phyloP scores from a whole-genome alignment of 2,888 invertebrate species.

The Zygaena filipendulae region DNA sequence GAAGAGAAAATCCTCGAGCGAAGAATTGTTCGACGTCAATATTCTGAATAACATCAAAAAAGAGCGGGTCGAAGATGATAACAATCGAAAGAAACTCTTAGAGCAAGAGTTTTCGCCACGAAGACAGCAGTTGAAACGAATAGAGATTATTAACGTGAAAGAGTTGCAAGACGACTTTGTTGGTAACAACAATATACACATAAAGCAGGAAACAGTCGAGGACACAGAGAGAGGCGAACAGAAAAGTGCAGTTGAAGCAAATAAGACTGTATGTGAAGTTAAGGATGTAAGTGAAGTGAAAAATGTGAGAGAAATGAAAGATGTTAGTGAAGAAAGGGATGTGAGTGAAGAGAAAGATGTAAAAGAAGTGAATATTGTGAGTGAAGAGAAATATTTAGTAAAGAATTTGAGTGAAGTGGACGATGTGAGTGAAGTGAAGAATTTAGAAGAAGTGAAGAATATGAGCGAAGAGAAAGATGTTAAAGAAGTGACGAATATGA shows the following conservation, averaged over 20 bases:
- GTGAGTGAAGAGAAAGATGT: too few species aligned
- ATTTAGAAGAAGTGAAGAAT: conserved; percentile 12
- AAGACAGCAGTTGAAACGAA: conserved; percentile 28
- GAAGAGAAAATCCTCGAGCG: conserved; percentile 31
- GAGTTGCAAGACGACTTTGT: conserved; percentile 57
- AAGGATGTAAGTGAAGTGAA: background rate
- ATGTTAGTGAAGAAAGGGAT: too few species aligned
- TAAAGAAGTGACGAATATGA: conserved; percentile 9
- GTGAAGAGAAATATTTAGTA: too few species aligned
- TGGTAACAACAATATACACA: conserved; percentile 39
- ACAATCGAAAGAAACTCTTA: conserved; percentile 20
- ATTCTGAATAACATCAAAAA: conserved; percentile 56
- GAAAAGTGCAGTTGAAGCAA: background rate
- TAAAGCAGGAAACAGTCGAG: conserved; percentile 39
- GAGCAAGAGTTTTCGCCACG: conserved; percentile 36
- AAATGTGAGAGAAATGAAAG: too few species aligned
- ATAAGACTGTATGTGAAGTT: background rate
- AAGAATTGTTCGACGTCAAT: conserved; percentile 48
- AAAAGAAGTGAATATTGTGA: conserved; percentile 4
- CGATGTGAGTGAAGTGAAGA: conserved; percentile 7
- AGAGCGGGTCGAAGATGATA: conserved; percentile 48
- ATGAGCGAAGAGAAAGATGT: conserved; percentile 5
- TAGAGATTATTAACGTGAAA: conserved; percentile 56
- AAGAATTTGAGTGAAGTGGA: too few species aligned
- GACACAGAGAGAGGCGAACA: too few species aligned